Conservation (phyloP, 2,797 vertebrate genomes). For the Nannoperca obscura region DNA sequence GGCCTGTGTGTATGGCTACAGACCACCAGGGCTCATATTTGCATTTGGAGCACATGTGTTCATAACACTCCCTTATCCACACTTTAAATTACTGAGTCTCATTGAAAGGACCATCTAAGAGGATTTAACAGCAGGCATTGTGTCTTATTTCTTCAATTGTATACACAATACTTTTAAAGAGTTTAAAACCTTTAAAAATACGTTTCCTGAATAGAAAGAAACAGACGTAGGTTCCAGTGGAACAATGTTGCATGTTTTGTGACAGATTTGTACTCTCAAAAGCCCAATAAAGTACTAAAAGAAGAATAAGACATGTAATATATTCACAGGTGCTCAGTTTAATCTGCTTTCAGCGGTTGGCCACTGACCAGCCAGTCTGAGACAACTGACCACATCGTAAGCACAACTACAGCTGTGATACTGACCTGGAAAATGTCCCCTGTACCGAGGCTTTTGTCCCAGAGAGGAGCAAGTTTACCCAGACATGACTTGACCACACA, state of each 20-base stretch:
- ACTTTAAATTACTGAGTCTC: slow-evolving; percentile 36
- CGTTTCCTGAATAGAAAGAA: background rate
- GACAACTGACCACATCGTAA: background rate
- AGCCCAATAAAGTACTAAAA: background rate
- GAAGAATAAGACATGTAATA: background rate
- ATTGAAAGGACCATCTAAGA: background rate
- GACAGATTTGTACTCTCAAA: background rate
- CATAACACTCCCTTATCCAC: slow-evolving; percentile 34
- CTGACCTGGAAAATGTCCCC: slow-evolving; percentile 4
- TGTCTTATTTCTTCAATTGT: background rate
- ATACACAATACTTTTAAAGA: background rate
- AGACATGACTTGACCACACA: slow-evolving; percentile 53
- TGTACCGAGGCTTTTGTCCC: background rate
- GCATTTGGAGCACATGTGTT: slow-evolving; percentile 57
- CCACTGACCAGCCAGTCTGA: background rate
- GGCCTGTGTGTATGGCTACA: slow-evolving; percentile 37
- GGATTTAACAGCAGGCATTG: background rate
- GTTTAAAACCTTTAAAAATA: background rate
- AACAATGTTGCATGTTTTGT: background rate
- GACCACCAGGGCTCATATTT: slow-evolving; percentile 63
- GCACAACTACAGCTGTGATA: background rate
- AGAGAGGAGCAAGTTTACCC: background rate
- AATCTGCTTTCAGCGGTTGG: background rate
- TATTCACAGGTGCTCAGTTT: background rate
- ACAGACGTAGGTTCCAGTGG: background rate